Conservation (phyloP, 2,888 invertebrate species). For the Palloptera scutellata region DNA sequence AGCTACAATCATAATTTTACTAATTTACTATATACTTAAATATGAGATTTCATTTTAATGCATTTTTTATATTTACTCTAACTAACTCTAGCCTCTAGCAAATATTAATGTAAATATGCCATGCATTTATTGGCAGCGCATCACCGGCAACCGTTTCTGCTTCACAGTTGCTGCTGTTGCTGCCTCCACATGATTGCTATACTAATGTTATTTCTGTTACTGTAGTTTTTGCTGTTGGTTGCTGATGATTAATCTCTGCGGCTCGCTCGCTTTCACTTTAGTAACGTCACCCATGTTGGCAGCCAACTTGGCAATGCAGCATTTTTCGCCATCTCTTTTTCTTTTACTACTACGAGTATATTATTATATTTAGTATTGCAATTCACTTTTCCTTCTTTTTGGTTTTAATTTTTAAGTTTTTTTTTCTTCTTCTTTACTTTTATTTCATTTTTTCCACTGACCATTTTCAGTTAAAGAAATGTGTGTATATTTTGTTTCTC, state of each 20-base stretch:
- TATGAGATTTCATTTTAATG: no score
- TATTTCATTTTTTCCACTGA: background rate
- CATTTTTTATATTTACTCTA: no score
- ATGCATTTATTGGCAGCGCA: no score
- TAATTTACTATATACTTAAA: no score
- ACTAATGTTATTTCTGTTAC: background rate
- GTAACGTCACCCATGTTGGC: conserved; percentile 13
- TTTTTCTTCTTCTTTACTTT: background rate
- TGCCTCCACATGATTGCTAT: no score
- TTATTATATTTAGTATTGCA: background rate
- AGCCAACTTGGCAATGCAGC: background rate
- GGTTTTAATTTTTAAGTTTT: background rate
- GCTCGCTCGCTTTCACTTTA: conserved; percentile 34
- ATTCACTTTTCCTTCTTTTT: background rate
- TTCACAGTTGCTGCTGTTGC: background rate
- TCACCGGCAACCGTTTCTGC: background rate
- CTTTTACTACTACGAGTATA: no score
- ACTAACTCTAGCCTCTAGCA: no score
- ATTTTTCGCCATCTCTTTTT: conserved; percentile 5
- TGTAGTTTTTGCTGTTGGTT: background rate
- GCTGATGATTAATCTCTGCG: conserved; percentile 30
- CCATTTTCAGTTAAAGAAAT: background rate
- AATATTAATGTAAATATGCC: no score
- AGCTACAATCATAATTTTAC: no score
- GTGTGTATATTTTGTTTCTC: no score